These are phyloP conservation scores for Narcine bancroftii DNA, from an alignment of 2,113 vertebrate genomes.

Conservation along the genomic window DNA sequence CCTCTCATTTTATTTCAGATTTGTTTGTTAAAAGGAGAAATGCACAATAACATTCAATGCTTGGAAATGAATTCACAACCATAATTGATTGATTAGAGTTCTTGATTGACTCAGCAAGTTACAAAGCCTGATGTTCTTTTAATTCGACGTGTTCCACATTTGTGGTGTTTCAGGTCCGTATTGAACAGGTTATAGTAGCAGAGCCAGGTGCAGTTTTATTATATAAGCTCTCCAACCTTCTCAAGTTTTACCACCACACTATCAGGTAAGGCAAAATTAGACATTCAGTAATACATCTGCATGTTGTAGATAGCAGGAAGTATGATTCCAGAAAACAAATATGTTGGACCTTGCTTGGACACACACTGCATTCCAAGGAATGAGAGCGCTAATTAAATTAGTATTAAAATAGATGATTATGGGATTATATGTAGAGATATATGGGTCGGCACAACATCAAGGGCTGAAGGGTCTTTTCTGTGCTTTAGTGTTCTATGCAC, in stretches of 20 bases:
- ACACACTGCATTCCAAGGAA: too few species aligned
- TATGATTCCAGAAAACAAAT: too few species aligned
- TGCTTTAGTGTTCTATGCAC: too few species aligned
- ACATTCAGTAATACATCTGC: background rate
- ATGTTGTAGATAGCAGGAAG: background rate
- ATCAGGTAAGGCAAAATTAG: constrained; percentile 68
- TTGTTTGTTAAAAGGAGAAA: background rate
- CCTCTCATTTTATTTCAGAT: background rate
- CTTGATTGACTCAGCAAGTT: too few species aligned
- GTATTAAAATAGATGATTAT: too few species aligned
- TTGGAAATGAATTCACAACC: background rate
- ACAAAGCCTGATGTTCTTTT: background rate
- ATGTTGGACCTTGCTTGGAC: too few species aligned
- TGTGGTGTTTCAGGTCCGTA: constrained; percentile 72
- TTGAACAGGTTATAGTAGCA: constrained; percentile 92
- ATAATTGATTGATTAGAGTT: too few species aligned
- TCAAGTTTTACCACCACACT: constrained; percentile 96
- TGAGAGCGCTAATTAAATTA: too few species aligned
- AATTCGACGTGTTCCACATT: background rate
- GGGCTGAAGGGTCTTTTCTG: too few species aligned
- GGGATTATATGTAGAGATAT: too few species aligned
- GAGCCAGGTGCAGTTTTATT: constrained; percentile 91
- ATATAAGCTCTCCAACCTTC: constrained; percentile 94
- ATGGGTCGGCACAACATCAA: too few species aligned
- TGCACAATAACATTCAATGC: background rate